Percentiles rank a stretch among this genome's conserved stretches.
These are phyloP conservation scores for Torymus texanus DNA, from an alignment of 2,888 invertebrate species.

Conservation along the genomic window DNA sequence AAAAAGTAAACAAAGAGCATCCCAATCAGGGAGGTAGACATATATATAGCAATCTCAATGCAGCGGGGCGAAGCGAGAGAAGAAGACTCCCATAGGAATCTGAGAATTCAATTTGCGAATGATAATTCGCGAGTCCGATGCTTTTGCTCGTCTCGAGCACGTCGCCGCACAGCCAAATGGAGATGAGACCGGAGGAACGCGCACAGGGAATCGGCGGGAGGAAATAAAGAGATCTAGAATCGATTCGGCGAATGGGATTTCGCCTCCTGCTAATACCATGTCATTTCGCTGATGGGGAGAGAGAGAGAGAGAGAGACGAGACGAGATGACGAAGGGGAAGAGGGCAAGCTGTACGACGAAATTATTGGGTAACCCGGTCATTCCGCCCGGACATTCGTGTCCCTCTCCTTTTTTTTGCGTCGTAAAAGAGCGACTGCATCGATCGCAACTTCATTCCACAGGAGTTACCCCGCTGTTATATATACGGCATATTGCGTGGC, in stretches of 20 bases:
- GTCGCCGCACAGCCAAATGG: neutral
- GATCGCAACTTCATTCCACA: too few species aligned
- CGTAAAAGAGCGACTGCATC: slow-evolving; percentile 6
- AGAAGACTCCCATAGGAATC: neutral
- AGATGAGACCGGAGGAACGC: neutral
- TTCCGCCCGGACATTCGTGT: slow-evolving; percentile 18
- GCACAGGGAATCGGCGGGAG: too few species aligned
- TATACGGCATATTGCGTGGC: too few species aligned
- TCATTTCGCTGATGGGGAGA: slow-evolving; percentile 57
- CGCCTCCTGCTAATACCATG: slow-evolving; percentile 60
- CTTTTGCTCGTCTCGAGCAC: neutral
- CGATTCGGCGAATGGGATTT: slow-evolving; percentile 29
- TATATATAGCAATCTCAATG: too few species aligned
- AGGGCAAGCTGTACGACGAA: slow-evolving; percentile 45
- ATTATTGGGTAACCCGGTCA: slow-evolving; percentile 66
- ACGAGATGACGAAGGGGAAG: too few species aligned
- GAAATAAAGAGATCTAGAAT: slow-evolving; percentile 13
- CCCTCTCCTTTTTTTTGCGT: neutral
- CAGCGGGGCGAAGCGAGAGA: too few species aligned
- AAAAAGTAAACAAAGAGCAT: too few species aligned
- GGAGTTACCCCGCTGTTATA: neutral
- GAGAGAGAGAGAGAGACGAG: too few species aligned
- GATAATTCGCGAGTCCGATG: neutral
- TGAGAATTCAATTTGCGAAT: neutral
- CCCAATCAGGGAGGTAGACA: too few species aligned